Conservation (phyloP, 2,797 vertebrate genomes). For the Spheniscus humboldti region DNA sequence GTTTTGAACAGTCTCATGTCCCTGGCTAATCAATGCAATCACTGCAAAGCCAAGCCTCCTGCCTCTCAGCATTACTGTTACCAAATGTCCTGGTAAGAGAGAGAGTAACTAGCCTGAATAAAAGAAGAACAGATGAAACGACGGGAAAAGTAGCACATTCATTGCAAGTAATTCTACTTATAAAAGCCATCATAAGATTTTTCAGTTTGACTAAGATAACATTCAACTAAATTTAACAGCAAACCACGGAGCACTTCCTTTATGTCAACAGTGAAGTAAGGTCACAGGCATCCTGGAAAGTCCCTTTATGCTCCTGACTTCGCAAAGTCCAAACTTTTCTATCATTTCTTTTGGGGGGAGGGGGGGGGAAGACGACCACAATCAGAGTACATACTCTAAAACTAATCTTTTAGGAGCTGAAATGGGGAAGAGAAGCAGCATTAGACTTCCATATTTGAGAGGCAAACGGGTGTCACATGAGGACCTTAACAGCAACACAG, state of each 20-base stretch:
- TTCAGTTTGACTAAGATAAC: neutral
- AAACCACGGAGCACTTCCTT: neutral
- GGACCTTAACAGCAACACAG: neutral
- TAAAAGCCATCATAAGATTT: neutral
- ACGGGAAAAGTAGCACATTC: neutral
- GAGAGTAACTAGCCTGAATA: neutral
- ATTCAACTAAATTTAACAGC: constrained; percentile 39
- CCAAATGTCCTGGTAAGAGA: neutral
- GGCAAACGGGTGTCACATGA: neutral
- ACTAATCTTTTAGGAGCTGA: neutral
- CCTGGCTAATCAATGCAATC: neutral
- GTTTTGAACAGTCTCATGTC: neutral
- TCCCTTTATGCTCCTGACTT: neutral
- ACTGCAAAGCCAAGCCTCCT: neutral
- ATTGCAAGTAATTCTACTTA: constrained; percentile 23
- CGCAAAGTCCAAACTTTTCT: neutral
- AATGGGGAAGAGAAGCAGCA: neutral
- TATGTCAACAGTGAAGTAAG: neutral
- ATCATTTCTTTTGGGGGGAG: neutral
- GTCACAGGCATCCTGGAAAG: constrained; percentile 11
- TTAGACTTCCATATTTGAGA: neutral
- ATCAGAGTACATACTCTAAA: neutral
- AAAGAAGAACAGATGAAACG: neutral
- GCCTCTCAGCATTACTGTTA: neutral
- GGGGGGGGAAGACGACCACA: neutral